Percentiles rank a stretch among this genome's conserved stretches.
These are phyloP conservation scores for Pegoplata infirma DNA, from an alignment of 2,888 invertebrate genomes.

Conservation along the genomic window DNA sequence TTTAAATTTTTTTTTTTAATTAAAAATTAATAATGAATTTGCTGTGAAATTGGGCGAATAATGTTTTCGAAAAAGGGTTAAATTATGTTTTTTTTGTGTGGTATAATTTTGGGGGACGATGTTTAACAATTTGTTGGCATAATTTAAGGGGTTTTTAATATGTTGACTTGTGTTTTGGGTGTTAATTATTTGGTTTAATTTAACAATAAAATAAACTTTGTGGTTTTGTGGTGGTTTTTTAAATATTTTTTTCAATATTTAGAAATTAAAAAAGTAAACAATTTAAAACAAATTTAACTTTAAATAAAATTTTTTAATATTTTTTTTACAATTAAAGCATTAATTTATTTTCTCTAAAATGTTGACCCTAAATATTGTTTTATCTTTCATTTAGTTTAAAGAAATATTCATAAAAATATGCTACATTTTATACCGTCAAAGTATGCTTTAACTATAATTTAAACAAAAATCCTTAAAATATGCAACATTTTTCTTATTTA, in stretches of 20 bases:
- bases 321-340: too few relatives aligned
- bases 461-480: neutral
- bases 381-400: too few relatives aligned
- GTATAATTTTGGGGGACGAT: neutral
- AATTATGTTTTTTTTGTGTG: neutral
- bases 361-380: neutral
- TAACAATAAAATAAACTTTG: neutral
- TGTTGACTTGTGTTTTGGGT: neutral
- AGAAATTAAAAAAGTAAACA: neutral
- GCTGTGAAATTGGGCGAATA: constrained; percentile 20
- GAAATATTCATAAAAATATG: neutral
- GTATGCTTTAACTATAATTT: neutral
- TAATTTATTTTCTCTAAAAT: too few relatives aligned
- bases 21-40: constrained; percentile 37
- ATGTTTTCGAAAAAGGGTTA: too few relatives aligned
- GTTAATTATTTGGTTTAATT: neutral
- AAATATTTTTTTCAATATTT: too few relatives aligned
- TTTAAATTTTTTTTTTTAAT: constrained; percentile 4
- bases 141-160: neutral
- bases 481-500: neutral
- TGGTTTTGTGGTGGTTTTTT: neutral
- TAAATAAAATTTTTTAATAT: too few relatives aligned
- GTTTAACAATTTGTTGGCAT: neutral
- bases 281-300: too few relatives aligned
- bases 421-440: neutral